A percentile compares a stretch with the other conserved stretches of the same genome.
Conservation (phyloP, 2,797 vertebrate genomes). For the Oreochromis grahami region DNA sequence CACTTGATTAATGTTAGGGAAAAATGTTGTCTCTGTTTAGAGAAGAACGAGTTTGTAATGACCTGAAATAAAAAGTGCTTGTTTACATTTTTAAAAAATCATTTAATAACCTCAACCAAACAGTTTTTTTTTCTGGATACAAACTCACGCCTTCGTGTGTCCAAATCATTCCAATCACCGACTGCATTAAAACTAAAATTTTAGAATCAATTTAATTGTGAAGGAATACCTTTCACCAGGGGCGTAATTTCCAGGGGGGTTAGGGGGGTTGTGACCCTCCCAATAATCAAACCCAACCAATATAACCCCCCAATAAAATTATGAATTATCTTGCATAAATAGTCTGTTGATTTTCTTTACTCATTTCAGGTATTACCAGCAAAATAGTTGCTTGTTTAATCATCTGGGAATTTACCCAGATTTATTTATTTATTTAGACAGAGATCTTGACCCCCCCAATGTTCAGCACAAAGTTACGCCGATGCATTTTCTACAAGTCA, state of each 20-base stretch:
- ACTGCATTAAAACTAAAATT: not conserved
- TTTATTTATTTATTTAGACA: too few relatives aligned
- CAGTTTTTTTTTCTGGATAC: not conserved
- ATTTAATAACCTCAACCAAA: not conserved
- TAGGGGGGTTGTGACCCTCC: too few relatives aligned
- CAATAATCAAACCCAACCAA: too few relatives aligned
- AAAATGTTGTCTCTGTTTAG: not conserved
- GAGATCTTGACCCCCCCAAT: too few relatives aligned
- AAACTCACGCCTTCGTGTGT: not conserved
- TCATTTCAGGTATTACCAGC: too few relatives aligned
- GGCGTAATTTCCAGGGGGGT: too few relatives aligned
- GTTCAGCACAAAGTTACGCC: too few relatives aligned
- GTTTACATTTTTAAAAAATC: not conserved
- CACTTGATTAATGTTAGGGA: not conserved
- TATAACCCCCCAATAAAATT: too few relatives aligned
- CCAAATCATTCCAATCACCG: not conserved
- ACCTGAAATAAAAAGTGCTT: not conserved
- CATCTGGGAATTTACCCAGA: too few relatives aligned
- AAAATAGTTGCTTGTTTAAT: too few relatives aligned
- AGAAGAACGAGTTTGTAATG: not conserved
- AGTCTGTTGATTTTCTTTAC: too few relatives aligned
- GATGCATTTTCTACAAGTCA: not conserved
- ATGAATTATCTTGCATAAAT: too few relatives aligned
- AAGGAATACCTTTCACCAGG: not conserved
- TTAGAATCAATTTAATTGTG: not conserved